phyloP scores from a whole-genome alignment of 2,113 vertebrate species.

The Paramormyrops kingsleyae region DNA sequence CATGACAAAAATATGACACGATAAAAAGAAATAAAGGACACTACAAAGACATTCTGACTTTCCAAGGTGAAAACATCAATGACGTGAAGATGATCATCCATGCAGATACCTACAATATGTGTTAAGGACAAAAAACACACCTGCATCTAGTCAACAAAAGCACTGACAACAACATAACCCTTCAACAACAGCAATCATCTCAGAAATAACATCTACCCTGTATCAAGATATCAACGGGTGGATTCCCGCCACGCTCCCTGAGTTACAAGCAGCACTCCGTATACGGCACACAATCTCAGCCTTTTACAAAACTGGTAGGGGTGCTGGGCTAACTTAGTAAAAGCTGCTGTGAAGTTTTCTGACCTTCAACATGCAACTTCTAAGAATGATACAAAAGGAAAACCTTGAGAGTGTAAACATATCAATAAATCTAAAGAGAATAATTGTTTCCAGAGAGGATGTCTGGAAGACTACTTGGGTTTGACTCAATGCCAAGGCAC shows the following conservation, averaged over 20 bases:
- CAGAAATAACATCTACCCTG: background rate
- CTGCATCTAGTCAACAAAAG: background rate
- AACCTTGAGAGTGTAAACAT: conserved; percentile 33
- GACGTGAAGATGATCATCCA: background rate
- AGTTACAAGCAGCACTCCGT: background rate
- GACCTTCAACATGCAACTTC: background rate
- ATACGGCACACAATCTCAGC: background rate
- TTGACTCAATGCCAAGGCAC: conserved; percentile 33
- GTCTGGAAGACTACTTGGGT: conserved; percentile 36
- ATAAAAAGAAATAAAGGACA: background rate
- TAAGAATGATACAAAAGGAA: conserved; percentile 15
- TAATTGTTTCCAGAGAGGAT: conserved; percentile 47
- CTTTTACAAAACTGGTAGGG: background rate
- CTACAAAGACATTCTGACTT: background rate
- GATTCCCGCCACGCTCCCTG: background rate
- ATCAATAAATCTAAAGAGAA: conserved; percentile 27
- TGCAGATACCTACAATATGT: background rate
- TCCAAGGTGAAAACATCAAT: background rate
- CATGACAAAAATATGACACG: background rate
- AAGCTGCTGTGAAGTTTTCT: background rate
- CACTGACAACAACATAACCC: background rate
- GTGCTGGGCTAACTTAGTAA: background rate
- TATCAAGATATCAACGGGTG: background rate
- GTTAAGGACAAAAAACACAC: background rate
- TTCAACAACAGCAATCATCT: background rate